Conservation (phyloP, 1,140 invertebrate species). For the Leptonema lineaticorne region DNA sequence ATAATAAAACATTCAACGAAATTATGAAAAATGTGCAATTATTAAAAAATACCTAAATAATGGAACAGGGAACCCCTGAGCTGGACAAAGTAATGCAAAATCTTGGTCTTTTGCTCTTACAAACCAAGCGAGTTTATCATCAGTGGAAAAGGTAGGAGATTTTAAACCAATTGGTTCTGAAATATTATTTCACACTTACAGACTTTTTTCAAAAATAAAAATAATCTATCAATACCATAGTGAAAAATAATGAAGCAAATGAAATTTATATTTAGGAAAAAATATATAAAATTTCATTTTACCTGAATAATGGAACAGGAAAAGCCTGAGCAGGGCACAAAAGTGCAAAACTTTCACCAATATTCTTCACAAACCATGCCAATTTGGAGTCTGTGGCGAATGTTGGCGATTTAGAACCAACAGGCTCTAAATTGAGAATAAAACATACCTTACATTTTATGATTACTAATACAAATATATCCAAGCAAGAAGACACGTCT, state of each 20-base stretch:
- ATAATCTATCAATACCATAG: neutral
- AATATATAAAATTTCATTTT: conserved; percentile 35
- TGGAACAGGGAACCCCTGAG: conserved; percentile 70
- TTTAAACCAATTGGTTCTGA: conserved; percentile 57
- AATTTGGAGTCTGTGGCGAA: conserved; percentile 61
- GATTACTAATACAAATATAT: neutral
- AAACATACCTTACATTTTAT: conserved; percentile 42
- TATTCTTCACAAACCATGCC: conserved; percentile 49
- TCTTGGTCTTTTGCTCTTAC: conserved; percentile 51
- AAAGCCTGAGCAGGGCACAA: conserved; percentile 60
- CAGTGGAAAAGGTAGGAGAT: conserved; percentile 64
- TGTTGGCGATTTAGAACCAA: conserved; percentile 64
- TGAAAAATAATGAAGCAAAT: neutral
- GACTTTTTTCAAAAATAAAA: neutral
- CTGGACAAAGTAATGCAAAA: conserved; percentile 65
- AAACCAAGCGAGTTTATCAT: conserved; percentile 63
- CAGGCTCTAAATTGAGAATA: conserved; percentile 59
- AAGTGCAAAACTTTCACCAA: conserved; percentile 48
- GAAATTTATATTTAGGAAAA: neutral
- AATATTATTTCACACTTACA: conserved; percentile 43
- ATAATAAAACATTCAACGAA: too few relatives aligned
- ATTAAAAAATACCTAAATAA: conserved; percentile 67
- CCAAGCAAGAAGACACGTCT: neutral
- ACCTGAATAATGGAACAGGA: conserved; percentile 63
- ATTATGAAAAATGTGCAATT: too few relatives aligned